A percentile compares a stretch with the other conserved stretches of the same genome.
phyloP scores from a whole-genome alignment of 2,888 invertebrate genomes.

The Lithophane semibrunnea region DNA sequence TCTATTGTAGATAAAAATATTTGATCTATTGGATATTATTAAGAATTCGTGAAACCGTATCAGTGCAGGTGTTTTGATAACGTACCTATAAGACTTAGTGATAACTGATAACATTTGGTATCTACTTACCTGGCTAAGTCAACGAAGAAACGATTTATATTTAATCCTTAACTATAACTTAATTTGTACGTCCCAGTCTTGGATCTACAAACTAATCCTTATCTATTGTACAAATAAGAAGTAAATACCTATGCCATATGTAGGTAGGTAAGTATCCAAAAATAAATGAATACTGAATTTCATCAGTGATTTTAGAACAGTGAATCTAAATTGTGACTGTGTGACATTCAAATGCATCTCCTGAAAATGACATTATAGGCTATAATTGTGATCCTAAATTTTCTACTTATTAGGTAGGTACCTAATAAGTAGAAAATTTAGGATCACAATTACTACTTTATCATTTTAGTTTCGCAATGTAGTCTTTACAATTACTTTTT shows the following conservation, averaged over 20 bases:
- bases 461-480: constrained; percentile 1
- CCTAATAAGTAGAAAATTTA: no score
- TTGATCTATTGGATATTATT: constrained; percentile 10
- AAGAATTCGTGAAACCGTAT: constrained; percentile 15
- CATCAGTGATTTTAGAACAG: neutral
- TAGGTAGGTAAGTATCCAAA: neutral
- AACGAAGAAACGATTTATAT: constrained; percentile 10
- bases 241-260: no score
- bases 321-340: neutral
- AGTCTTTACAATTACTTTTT: neutral
- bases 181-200: neutral
- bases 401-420: no score
- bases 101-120: constrained; percentile 21
- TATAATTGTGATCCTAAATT: neutral
- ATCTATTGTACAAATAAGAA: neutral
- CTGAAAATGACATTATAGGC: neutral
- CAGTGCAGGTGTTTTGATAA: constrained; percentile 41
- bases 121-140: neutral
- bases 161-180: neutral
- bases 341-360: neutral
- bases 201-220: neutral
- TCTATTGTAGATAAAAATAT: neutral
- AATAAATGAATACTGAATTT: neutral
- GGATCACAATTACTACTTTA: no score
- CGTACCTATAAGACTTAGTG: neutral